Base-by-base conservation (phyloP, 2,797 vertebrate species). In the Falco peregrinus region DNA sequence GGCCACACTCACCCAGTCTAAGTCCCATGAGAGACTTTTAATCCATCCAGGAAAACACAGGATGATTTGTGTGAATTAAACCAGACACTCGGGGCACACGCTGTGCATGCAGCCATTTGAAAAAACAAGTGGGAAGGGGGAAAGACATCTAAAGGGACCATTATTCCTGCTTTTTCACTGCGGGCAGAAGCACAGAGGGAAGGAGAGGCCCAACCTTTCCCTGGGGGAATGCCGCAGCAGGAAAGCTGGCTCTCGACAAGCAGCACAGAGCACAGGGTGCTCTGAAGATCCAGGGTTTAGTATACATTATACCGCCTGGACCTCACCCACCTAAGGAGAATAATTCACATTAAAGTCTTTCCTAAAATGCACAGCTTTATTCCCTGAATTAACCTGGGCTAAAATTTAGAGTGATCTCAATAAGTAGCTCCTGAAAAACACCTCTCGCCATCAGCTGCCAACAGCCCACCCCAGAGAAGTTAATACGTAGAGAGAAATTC, bases 381-480 rank as follows among this genome's bases (percentile, higher is more conserved):
- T 77, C 50, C 56, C 63, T 61, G 35, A 71, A 82, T 26, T 75
- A 85, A 51, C 17, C 31, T 0, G 4, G 43, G 56, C 43, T 93
- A 76, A 65, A 80, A 77, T 21, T 61, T 16, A 77, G 29, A 53
- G 26, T 33, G 28, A 84, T 24, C 73, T 90, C 83, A 53, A 14
- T 14, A 47, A 82, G 63, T 1, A 69, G 33, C 31, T 80, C 75
- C 81, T 81, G 47, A 43, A 50, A 65, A 95, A 33, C 37, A 47
- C 8, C 11, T 70, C 43, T 48, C 2, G 4, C 35, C 5, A 4
- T 5, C 28, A 16, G 33, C 54, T 47, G 28, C 9, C 3, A 5
- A 18, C 22, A 63, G 19, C 29, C 17, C 1, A 3, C 18, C 29
- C 5, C 0, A 0, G 8, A 75, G 31, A 35, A 69, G 20, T 5